Evolutionary conservation across 1,140 invertebrate species (phyloP), one percentile per base, ranked within the genome.

Genomic region (Caerostris darwini): DNA sequence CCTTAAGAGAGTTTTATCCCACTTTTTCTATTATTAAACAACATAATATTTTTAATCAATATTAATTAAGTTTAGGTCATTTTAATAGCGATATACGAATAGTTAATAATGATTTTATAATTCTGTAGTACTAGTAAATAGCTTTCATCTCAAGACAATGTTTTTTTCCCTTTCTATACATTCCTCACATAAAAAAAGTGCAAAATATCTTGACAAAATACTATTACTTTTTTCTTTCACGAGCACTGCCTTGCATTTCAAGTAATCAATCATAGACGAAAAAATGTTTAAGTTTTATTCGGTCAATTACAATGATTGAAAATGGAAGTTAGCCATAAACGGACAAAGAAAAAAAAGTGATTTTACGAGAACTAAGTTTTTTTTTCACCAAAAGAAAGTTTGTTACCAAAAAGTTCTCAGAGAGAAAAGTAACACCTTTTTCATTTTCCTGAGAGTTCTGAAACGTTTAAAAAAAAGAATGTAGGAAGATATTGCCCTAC

Each of bases 221-320:
- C 12, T 67, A 6, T 67, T 12, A 67, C 12, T n/a, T n/a, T 67
- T 67, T 67, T 67, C n/a, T 67, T 67, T 67, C 3, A n/a, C 64
- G 64, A 14, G 64, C n/a, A 67, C 64, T 12, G 7, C 12, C 64
- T 4, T 85, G 6, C 57, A 10, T 77, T 85, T 19, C 10, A 85
- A 10, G 83, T 8, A 85, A 85, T 85, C 83, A 85, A 85, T 85
- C 83, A 85, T n/a, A 50, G 56, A 14, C 57, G 3, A 59, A 8
- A 19, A 12, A 85, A 85, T 58, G 56, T 8, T 59, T 7, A 58
- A 50, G 19, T 8, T 58, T 85, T 14, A 85, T 58, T 34, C 17
- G 83, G 56, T 12, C 57, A 58, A 85, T 85, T 85, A 85, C 56
- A n/a, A 57, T 59, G 83, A 85, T 85, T 56, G 83, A 85, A 85